Base-by-base conservation (phyloP, 2,113 vertebrate species). In the Syngnathus floridae region DNA sequence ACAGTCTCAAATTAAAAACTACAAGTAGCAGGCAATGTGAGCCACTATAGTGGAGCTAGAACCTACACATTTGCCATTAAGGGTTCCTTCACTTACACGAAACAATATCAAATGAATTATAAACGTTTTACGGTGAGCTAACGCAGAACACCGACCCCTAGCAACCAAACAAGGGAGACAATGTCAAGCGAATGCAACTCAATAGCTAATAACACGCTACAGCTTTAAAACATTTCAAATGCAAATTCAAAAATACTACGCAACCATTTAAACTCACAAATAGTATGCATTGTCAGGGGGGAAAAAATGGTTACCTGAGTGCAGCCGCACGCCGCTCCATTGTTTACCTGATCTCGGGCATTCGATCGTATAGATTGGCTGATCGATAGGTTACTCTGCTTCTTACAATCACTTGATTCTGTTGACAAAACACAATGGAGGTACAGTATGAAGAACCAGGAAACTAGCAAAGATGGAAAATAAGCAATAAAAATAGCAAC, bases 81-180 rank as follows among this genome's bases (percentile, higher is more conserved):
- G 26, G 26, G 26, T 31, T 31, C 26, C 2, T 31, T 31, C 26
- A 31, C 26, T 31, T 3, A 31, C 26, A 3, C 26, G 26, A 31
- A 31, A 31, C 3, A 31, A 31, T 31, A 31, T 31, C 26, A 31
- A 31, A 31, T 31, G 26, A 31, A 31, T 31, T 31, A 2, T 31
- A 31, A 31, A 31, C 26, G 26, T 31, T 31, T 31, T 31, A 31
- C 2, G 26, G 26, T 31, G 3, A 31, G 26, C 26, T 31, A 31
- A 31, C 3, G 13, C 72, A 54, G 66, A 22, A 69, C 64, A 49
- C 70, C 78, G 81, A 70, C 83, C 69, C 73, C 83, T 84, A 71
- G 64, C 45, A 81, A 5, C 52, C 37, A 19, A n/a, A 35, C 9
- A 4, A 40, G 12, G 1, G 55, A 10, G 36, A 35, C 45, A 41